Evolutionary conservation across 2,113 vertebrate genomes (phyloP).

Genomic region (Paedocypris sp.): DNA sequence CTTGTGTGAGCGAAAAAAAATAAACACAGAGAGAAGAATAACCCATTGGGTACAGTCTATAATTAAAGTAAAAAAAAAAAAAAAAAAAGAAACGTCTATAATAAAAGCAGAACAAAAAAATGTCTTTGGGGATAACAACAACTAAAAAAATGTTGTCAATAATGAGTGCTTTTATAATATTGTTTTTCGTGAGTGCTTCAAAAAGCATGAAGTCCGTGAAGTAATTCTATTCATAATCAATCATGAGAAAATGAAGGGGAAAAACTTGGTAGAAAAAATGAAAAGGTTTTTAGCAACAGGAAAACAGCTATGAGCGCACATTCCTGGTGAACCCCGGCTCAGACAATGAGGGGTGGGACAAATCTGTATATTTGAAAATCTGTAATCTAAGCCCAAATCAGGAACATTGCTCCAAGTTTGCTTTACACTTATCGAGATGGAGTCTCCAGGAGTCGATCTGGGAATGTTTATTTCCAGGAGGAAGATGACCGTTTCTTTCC

Average conservation of each 20-base stretch:
- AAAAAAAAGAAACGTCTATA: no score
- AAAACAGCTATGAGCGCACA: conserved; percentile 64
- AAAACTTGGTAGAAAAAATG: conserved; percentile 52
- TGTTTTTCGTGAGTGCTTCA: no score
- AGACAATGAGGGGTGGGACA: conserved; percentile 69
- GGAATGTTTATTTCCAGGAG: conserved; percentile 31
- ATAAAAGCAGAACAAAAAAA: no score
- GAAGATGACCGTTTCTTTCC: conserved; percentile 34
- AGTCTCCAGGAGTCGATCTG: conserved; percentile 1
- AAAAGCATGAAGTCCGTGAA: neutral
- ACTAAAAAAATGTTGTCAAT: no score
- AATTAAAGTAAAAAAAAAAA: no score
- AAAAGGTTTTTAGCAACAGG: conserved; percentile 62
- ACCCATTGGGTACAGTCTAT: no score
- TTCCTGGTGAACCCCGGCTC: conserved; percentile 50
- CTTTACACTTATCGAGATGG: conserved; percentile 23
- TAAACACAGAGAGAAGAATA: no score
- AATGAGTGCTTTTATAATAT: no score
- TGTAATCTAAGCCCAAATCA: conserved; percentile 54
- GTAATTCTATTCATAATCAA: conserved; percentile 25
- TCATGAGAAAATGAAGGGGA: conserved; percentile 38
- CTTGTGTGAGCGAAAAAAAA: no score
- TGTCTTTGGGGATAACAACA: no score
- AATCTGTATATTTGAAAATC: conserved; percentile 45
- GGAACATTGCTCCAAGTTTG: conserved; percentile 16